Conservation (phyloP, 2,888 invertebrate genomes). For the Maniola hyperantus region DNA sequence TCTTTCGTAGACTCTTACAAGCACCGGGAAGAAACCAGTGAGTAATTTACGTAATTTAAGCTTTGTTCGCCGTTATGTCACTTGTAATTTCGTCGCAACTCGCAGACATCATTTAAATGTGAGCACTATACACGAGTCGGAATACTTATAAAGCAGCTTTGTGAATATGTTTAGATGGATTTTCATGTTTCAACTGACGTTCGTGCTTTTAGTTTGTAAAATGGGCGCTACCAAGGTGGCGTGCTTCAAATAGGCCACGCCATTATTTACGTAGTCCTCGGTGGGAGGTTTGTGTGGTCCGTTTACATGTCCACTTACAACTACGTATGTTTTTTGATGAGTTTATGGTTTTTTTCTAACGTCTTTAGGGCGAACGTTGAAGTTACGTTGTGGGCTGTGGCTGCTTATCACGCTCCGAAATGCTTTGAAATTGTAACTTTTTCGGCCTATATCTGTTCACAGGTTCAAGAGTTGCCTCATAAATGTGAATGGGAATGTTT, state of each 20-base stretch:
- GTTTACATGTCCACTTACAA: conserved; percentile 12
- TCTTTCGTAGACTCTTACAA: conserved; percentile 73
- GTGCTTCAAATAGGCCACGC: conserved; percentile 77
- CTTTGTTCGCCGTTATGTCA: conserved; percentile 27
- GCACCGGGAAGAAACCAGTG: conserved; percentile 73
- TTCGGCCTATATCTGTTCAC: conserved; percentile 12
- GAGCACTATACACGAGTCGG: conserved; percentile 31
- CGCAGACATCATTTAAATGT: conserved; percentile 28
- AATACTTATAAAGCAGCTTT: conserved; percentile 2
- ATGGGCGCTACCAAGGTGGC: conserved; percentile 80
- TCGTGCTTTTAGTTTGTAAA: conserved; percentile 76
- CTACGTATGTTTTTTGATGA: conserved; percentile 8
- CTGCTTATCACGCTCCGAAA: conserved; percentile 33
- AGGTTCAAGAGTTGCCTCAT: conserved; percentile 10
- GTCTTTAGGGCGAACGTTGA: conserved; percentile 28
- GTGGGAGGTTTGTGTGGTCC: conserved; percentile 73
- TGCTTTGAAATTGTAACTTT: conserved; percentile 21
- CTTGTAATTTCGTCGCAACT: conserved; percentile 25
- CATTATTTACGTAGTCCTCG: conserved; percentile 58
- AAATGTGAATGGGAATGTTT: conserved; percentile 32
- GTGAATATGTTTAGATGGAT: conserved; percentile 23
- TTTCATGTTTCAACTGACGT: conserved; percentile 12
- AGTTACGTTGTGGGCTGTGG: conserved; percentile 30
- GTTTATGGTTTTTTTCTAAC: neutral
- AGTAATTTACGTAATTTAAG: conserved; percentile 53